Evolutionary conservation across 35 echinoderm and acorn worm genomes (phyloP).

Genomic region (Ptychodera flava): DNA sequence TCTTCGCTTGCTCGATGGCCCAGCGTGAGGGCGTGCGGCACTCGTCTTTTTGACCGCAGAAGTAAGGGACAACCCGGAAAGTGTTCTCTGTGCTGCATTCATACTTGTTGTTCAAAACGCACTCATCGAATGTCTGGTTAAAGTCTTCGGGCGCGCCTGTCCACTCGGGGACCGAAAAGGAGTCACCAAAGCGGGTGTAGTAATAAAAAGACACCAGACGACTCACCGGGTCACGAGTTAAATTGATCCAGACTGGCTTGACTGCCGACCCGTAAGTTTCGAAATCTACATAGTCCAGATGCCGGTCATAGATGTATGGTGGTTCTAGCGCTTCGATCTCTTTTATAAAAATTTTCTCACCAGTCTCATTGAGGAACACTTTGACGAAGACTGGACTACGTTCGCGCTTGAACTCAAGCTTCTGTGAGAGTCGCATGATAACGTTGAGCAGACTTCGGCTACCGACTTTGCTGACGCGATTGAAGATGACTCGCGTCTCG

Average conservation of each 20-base stretch:
- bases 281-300: neutral
- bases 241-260: neutral
- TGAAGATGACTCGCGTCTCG: constrained; percentile 15
- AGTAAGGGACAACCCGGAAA: neutral
- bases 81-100: neutral
- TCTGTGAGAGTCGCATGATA: constrained; percentile 4
- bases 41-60: neutral
- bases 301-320: neutral
- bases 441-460: constrained; percentile 20
- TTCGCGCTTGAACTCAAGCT: neutral
- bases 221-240: neutral
- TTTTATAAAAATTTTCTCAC: neutral
- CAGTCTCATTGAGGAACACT: neutral
- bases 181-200: neutral
- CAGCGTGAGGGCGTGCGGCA: neutral
- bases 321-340: neutral
- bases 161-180: neutral
- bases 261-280: neutral
- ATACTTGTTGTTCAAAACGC: neutral
- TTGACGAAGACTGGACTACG: neutral
- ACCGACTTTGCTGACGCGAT: constrained; percentile 25
- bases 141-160: neutral
- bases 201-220: neutral
- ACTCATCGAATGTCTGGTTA: neutral
- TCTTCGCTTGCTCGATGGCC: neutral